Conservation (phyloP, 2,113 vertebrate genomes). For the mouse (Mus musculus) region GRCm39 chr17:56772001-56772500, state of each 20-base stretch:
- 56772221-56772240: not conserved
- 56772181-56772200: not conserved
- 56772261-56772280: not conserved
- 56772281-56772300: too few species aligned
- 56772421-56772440: not conserved
- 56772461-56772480: not conserved
- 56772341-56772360: not conserved
- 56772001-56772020: not conserved
- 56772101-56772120: not conserved
- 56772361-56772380: not conserved
- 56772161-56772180: too few species aligned
- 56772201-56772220: accelerated
- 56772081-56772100: not conserved
- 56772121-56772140: not conserved
- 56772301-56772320: not conserved
- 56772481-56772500: not conserved
- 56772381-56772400: not conserved
- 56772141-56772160: not conserved
- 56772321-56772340: too few species aligned
- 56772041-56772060: not conserved
- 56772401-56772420: not conserved
- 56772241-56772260: not conserved
- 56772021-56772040: not conserved
- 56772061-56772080: not conserved
- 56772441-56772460: too few species aligned